Evolutionary conservation across 2,113 vertebrate genomes (phyloP), one percentile per base, ranked within the genome.

Genomic region (Patagioenas fasciata): DNA sequence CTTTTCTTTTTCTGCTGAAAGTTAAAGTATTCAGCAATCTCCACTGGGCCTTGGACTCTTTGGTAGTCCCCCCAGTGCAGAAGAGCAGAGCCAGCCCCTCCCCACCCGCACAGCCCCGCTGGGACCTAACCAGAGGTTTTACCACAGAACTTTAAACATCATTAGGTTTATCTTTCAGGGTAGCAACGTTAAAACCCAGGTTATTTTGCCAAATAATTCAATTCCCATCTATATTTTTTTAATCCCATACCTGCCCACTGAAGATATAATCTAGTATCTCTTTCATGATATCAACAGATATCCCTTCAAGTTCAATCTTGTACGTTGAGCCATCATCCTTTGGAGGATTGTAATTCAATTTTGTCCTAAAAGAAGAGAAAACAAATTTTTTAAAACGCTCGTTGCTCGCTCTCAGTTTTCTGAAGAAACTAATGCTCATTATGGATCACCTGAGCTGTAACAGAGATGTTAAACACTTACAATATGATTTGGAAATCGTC

Each of bases 231-330:
- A 94, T 85, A 94, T 85, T 85, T 11, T 80, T 29, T 77, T 36
- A 95, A 93, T 80, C 89, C 75, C 92, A 47, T 98, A 99, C 99
- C 98, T 99, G 99, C 58, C 99, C 99, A 74, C 99, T 99, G 98
- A 99, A 99, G 97, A 99, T 98, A 96, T 99, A 99, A 95, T 99
- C 99, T 95, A 99, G 97, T 93, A 99, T 99, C 97, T 99, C 98
- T 97, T 98, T 99, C 99, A 99, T 99, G 90, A 98, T 99, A 90
- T 98, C 94, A 78, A 99, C 98, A 66, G 99, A 99, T 85, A 99
- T 99, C 42, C 99, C 99, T 97, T 99, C 99, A 60, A 99, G 98
- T 97, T 99, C 99, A 84, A 99, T 99, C 91, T 98, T 98, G 97
- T 99, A 99, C 0, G 98, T 98, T 38, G 99, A 99, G 18, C 99